Base-by-base conservation (phyloP, 1,140 invertebrate species). In the Pogonomyrmex barbatus region DNA sequence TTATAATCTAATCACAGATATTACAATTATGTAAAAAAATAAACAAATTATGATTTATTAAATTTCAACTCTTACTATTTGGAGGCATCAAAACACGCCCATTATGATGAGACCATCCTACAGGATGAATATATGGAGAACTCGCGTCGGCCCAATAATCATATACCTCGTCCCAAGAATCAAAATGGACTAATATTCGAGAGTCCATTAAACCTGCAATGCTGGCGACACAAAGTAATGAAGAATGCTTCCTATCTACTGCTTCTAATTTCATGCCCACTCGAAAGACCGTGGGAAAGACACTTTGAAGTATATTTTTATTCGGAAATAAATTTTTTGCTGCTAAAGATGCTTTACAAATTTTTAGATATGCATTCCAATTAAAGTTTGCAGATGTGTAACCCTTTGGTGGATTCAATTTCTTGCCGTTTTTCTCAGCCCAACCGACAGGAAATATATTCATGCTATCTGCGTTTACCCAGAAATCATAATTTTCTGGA, bases 261-360 rank as follows among this genome's bases (percentile, higher is more conserved):
- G 99, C 98, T 95, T 99, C 99, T 39, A 99, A 94, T 95, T 99
- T 99, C 98, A 98, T 98, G 50, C 98, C 98, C 73, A 98, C 95
- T 58, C 97, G 96, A 93, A 99, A 99, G 24, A 96, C 96, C 93
- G 96, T 97, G 9, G 97, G 97, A 91, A 97, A 97, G 56, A 97
- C 96, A 17, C 96, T 95, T 96, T 97, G 92, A 90, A 95, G 94
- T 42, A 97, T 96, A 92, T 95, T 96, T 95, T 95, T 96, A 90
- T 96, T 97, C 1, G 96, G 94, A 94, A 99, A 99, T 45, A 98
- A 95, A 89, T 96, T 95, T 87, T 97, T 97, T 0, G 98, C 98
- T 8, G 98, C 98, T 6, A 98, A 96, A 62, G 96, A 95, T 10
- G 97, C 96, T 92, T 97, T 97, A 47, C 97, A 97, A 83, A 97